Evolutionary conservation across 2,797 vertebrate genomes (phyloP).

Genomic region (Tamandua tetradactyla): DNA sequence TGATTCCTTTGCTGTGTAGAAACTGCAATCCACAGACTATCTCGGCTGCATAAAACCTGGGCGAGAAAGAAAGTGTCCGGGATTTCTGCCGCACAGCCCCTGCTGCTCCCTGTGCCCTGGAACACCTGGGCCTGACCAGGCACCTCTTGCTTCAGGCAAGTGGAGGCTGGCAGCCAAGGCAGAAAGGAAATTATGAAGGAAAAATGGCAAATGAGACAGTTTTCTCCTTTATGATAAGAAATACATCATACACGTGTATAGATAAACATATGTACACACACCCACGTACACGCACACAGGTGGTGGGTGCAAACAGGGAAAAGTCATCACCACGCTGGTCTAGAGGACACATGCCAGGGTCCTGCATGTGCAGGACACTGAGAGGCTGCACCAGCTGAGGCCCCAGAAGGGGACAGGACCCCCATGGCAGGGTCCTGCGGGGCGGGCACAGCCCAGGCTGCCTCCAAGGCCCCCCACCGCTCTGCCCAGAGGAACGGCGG

Average conservation of each 20-base stretch:
- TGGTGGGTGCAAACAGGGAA: background rate
- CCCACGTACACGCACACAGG: background rate
- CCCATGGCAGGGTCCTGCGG: background rate
- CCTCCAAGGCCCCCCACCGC: background rate
- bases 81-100: background rate
- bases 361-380: background rate
- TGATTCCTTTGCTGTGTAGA: conserved; percentile 95
- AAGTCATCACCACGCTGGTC: background rate
- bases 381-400: background rate
- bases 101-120: background rate
- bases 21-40: conserved; percentile 96
- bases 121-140: background rate
- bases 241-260: background rate
- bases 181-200: background rate
- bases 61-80: conserved; percentile 16
- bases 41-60: conserved; percentile 96
- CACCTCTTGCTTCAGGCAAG: background rate
- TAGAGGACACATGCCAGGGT: background rate
- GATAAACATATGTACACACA: background rate
- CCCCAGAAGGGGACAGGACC: background rate
- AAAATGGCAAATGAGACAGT: background rate
- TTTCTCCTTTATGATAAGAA: background rate
- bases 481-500: background rate
- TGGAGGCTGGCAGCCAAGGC: background rate
- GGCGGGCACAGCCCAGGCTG: background rate